A percentile compares a stretch with the other conserved stretches of the same genome.
phyloP scores from a whole-genome alignment of 2,113 vertebrate species.

The Bombycilla garrulus region DNA sequence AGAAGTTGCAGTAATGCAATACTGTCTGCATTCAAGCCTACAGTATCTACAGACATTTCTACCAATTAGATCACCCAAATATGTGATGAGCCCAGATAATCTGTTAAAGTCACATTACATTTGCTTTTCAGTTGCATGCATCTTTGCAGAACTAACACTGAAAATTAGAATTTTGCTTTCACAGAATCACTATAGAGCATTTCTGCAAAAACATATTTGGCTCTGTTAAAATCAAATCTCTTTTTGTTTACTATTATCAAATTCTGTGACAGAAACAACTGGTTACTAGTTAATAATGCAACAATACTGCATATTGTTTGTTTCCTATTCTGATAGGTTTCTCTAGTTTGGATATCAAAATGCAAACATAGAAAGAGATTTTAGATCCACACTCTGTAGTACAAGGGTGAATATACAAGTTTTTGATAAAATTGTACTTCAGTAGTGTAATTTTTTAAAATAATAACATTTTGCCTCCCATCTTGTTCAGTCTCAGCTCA shows the following conservation, averaged over 20 bases:
- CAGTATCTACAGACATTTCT: not conserved
- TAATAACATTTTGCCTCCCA: not conserved
- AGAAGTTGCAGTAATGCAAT: not conserved
- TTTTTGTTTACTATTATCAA: not conserved
- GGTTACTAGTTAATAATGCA: not conserved
- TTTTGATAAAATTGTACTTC: not conserved
- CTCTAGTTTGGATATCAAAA: not conserved
- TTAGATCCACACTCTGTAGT: not conserved
- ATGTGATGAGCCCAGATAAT: not conserved
- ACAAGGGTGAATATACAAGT: not conserved
- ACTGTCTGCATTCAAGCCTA: not conserved
- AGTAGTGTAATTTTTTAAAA: not conserved
- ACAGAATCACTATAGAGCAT: not conserved
- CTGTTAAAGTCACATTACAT: not conserved
- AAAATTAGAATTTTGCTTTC: not conserved
- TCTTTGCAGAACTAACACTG: not conserved
- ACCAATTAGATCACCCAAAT: not conserved
- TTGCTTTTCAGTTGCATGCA: not conserved
- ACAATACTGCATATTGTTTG: not conserved
- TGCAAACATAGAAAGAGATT: not conserved
- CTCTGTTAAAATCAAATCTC: not conserved
- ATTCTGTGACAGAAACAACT: not conserved
- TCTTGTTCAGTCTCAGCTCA: not conserved
- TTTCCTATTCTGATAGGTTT: not conserved
- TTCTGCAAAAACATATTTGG: not conserved